Base-by-base conservation (phyloP, 2,113 vertebrate species). In the Charadrius vociferus region DNA sequence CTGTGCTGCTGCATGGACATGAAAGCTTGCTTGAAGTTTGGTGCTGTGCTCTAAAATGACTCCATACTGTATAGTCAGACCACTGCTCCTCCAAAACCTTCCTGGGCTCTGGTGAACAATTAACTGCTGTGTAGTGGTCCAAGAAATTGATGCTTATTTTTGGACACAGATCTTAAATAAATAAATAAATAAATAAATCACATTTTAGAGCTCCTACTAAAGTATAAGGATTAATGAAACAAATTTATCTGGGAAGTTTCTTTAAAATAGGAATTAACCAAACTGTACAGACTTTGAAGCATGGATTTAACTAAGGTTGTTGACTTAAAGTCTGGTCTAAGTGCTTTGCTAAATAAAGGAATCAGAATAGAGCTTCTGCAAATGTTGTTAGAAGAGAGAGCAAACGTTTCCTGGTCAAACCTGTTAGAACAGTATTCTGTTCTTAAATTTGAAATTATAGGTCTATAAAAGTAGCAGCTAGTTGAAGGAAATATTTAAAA, bases 401-500 rank as follows among this genome's bases (percentile, higher is more conserved):
- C 37, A 86, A 82, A 56, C 3, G 3, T 47, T 65, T 92, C 87
- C 81, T 59, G 10, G 15, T 78, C 19, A 65, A 83, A 82, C 19
- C 10, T 2, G 3, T 39, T 49, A 79, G 47, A 45, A 70, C 8
- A 83, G 7, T 67, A 34, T 41, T 71, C 41, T 78, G 13, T 53
- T 81, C 20, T 67, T 75, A 78, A 75, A 72, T 87, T 50, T 82
- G 26, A 88, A 89, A 71, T 49, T 90, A 27, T 50, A 21, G 20
- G 9, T 52, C 47, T 62, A 2, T 81, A 71, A 63, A 12, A 85
- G 34, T 37, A 87, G 47, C 23, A 75, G 43, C 23, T 82, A 41
- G 13, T 71, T 89, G 62, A 92, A 94, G 26, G 26, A 79, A 82
- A 10, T 87, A 55, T 10, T 87, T 81, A 8, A 90, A 91, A 62